Evolutionary conservation across 2,888 invertebrate genomes (phyloP).

Genomic region (Agonopterix subpropinquella): DNA sequence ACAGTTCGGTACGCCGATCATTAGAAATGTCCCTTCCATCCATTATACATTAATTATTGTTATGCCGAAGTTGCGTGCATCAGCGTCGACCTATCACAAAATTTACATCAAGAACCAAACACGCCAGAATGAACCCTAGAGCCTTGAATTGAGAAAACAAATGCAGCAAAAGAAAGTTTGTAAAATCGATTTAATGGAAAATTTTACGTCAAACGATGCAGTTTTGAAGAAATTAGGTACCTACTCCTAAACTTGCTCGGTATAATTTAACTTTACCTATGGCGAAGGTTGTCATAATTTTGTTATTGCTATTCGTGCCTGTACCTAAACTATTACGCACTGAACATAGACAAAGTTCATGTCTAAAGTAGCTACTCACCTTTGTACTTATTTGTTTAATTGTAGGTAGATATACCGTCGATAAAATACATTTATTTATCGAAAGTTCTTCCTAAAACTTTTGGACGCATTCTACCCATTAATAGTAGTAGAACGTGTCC

Average conservation of each 20-base stretch:
- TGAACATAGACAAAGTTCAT: too few relatives aligned
- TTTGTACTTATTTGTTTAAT: too few relatives aligned
- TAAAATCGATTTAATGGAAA: conserved; percentile 6
- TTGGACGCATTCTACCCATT: too few relatives aligned
- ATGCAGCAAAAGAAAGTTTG: conserved; percentile 1
- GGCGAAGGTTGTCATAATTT: conserved; percentile 1
- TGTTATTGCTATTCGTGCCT: background rate
- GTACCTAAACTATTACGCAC: too few relatives aligned
- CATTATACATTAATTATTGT: conserved; percentile 34
- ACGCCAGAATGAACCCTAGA: background rate
- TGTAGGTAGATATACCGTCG: too few relatives aligned
- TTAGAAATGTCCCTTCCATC: conserved; percentile 19
- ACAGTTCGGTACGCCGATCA: conserved; percentile 12
- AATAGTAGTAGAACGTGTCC: too few relatives aligned
- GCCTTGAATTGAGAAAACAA: background rate
- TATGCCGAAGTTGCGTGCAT: conserved; percentile 34
- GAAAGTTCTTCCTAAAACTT: too few relatives aligned
- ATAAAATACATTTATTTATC: too few relatives aligned
- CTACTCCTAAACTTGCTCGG: conserved; percentile 1
- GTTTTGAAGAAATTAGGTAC: conserved; percentile 3
- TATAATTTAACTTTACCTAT: background rate
- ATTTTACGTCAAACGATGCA: conserved; percentile 9
- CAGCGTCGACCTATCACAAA: conserved; percentile 11
- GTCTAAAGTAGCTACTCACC: too few relatives aligned
- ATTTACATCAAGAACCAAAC: background rate